Evolutionary conservation across 1,140 invertebrate species (phyloP), one percentile per base, ranked within the genome.

Genomic region (Drosophila nikananu): DNA sequence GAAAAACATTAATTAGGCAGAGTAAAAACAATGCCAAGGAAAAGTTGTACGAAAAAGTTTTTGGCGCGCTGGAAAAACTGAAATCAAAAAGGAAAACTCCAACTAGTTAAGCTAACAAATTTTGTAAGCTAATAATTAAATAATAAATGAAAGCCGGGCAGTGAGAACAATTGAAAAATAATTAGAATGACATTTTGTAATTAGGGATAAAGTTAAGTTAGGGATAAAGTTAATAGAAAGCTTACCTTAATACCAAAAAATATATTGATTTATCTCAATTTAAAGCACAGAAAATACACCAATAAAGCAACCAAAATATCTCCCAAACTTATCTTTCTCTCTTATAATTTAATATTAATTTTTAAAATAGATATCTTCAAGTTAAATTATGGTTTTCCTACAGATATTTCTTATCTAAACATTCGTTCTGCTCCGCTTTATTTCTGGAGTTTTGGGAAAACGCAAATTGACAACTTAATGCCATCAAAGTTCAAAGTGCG

Each of bases 381-480:
- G 4, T 23, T 55, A 23, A 37, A 37, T 55, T 55, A 23, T 37
- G 0, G 2, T 3, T 19, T 25, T 23, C 17, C 37, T 8, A 10
- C 17, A 0, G 4, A 2, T 23, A n/a, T 12, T 12, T 10, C 54
- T n/a, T 39, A 57, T 57, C 35, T 39, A 39, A 57, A 57, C n/a
- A 7, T 21, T 17, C 39, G 15, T n/a, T 39, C 9, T 39, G 35
- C 17, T 39, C 2, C 21, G 35, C 21, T 25, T 39, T 57, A n/a
- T 39, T 39, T 39, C 7, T 23, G 8, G 52, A 55, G 21, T 39
- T 57, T 57, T 6, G 35, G 30, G 42, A 72, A 74, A 87, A 83
- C 83, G 67, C 80, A 89, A 87, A 89, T 81, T 90, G 84, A 89
- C 86, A 84, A 81, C 86, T 90, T 89, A 90, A 90, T 90, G 86